Evolutionary conservation across 2,113 vertebrate species (phyloP), one percentile per base, ranked within the genome.

Genomic region (Mobula birostris): DNA sequence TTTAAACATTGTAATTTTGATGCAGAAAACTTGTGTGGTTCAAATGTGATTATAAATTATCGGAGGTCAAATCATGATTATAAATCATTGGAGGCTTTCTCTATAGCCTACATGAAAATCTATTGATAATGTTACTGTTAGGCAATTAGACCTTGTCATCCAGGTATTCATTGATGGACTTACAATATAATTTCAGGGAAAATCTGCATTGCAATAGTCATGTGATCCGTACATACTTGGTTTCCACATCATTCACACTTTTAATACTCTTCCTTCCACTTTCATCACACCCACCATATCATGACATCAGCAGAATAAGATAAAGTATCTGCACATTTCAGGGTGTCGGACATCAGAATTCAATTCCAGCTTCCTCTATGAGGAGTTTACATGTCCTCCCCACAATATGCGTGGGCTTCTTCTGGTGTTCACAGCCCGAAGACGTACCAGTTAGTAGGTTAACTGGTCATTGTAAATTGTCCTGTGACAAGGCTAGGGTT

Each of bases 21-120:
- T n/a, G 66, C 88, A 8, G 66, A 70, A 92, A 92, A 24, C 68
- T 21, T 92, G 32, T 74, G 90, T 66, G 87, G 87, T 48, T 92
- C 68, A 92, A 72, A 72, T 92, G 36, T 48, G 68, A 72, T 72
- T 92, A 48, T 72, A 92, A 92, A 72, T 72, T 32, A 92, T 72
- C 72, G 32, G n/a, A 72, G 68, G 68, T 92, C 68, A 92, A 72
- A 72, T 92, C 17, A 21, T 48, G 68, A 72, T 72, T 92, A 48
- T 72, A 92, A 92, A 72, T 72, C 66, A 92, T 72, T 92, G 32
- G 66, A 72, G 68, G 68, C 72, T 72, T 92, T 17, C 63, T 40
- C 90, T 72, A 19, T 27, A 92, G 66, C 70, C 21, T 70, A 48
- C 70, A 32, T 40, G 17, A 68, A 68, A 68, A 68, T 72, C 68